Base-by-base conservation (phyloP, 2,888 invertebrate species). In the Megalurothrips usitatus region DNA sequence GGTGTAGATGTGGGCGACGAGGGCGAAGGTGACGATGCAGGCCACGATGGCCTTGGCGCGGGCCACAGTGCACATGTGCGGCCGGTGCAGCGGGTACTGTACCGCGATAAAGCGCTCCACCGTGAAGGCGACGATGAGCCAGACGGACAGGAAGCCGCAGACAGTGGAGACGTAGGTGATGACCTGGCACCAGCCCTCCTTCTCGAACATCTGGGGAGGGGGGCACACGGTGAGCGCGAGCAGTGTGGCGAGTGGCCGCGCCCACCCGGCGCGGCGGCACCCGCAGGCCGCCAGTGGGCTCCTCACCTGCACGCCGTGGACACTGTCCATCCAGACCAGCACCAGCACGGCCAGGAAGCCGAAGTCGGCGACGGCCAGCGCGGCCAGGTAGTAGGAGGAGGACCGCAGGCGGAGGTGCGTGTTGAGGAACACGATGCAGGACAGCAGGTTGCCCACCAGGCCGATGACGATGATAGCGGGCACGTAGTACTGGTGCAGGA, bases 81-180 rank as follows among this genome's bases (percentile, higher is more conserved):
- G 90, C 43, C 91, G 86, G 81, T 89, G 89, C 17, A 91, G 85
- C 0, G 91, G 91, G 84, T 90, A 91, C 84, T 91, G 91, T 0
- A 92, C 91, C 6, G 92, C 92, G 78, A 92, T 91, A 86, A 91
- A 92, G 81, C 92, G 87, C 85, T 93, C 92, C 1, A 92, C 90
- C 0, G 92, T 92, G 85, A 92, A 92, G 0, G 92, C 92, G 9
- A 93, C 92, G 63, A 92, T 91, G 52, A 92, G 86, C 92, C 92
- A 93, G 2, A 92, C 92, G 84, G 92, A 92, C 17, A 92, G 85
- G 80, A 91, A 92, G 83, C 91, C 90, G 87, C 90, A 91, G 1
- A 89, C 89, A 34, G 89, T 89, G 81, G 89, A 89, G 1, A 89
- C 84, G 84, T 90, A 91, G 52, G 90, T 87, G 48, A 89, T 85